Base-by-base conservation (phyloP, 2,113 vertebrate species). In the Camelus dromedarius region DNA sequence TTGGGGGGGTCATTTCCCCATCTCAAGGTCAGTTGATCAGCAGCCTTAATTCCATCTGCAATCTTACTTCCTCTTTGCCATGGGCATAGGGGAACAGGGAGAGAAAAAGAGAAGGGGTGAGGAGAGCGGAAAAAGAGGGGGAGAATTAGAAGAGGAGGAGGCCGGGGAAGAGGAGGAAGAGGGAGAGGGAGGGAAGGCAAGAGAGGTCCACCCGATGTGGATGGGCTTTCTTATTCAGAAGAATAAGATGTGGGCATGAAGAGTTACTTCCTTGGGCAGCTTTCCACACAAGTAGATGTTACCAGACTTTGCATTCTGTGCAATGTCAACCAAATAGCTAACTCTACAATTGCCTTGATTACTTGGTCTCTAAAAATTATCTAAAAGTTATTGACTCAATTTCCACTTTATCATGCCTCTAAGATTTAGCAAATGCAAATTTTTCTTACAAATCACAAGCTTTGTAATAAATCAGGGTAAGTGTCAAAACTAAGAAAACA, bases 391-490 rank as follows among this genome's bases (percentile, higher is more conserved):
- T 54, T 92, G 67, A 75, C 32, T 84, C 30, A 42, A 42, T 26
- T 75, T 73, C 76, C 64, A 42, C 69, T 96, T 67, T 77, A 89
- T 92, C 54, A 50, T 8, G 54, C 13, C 20, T 60, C 26, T 60
- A 81, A 96, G 60, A 76, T 76, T 80, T 87, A 60, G 86, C 56
- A 92, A 83, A 90, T 48, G 38, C 50, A 76, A 81, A 28, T 92
- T 93, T 80, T 93, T 60, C 60, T 69, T 76, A 89, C 60, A 85
- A 89, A 82, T 70, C 46, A 75, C 32, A 52, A 72, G 66, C 54
- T 70, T 72, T 73, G 54, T 95, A 80, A 83, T 67, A 93, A 77
- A 73, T 62, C 32, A 42, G 46, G 16, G 24, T 0, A n/a, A 32
- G 22, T 38, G 67, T 20, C 64, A 73, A 93, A 90, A 76, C 12